phyloP scores from a whole-genome alignment of 2,113 vertebrate species.

The Chloropsis hardwickii region DNA sequence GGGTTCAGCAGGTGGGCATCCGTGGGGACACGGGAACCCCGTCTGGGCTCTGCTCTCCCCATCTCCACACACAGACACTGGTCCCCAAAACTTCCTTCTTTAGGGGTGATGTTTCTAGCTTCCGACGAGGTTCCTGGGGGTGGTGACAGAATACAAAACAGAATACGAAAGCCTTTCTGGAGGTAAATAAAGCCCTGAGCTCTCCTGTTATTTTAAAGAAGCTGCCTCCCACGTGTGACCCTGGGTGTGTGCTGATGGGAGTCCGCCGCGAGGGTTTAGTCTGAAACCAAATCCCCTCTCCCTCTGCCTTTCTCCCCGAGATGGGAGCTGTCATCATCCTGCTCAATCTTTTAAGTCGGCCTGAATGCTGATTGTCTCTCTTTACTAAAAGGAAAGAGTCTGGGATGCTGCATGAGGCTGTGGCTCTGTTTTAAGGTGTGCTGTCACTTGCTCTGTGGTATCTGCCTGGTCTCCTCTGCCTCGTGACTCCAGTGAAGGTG shows the following conservation, averaged over 20 bases:
- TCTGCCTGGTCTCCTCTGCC: neutral
- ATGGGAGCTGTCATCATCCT: conserved; percentile 58
- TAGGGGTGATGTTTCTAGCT: neutral
- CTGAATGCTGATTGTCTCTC: conserved; percentile 18
- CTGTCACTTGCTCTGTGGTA: neutral
- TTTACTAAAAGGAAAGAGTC: neutral
- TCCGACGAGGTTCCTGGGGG: neutral
- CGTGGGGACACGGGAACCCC: accelerated
- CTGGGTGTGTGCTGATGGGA: conserved; percentile 3
- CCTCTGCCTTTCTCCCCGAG: conserved; percentile 17
- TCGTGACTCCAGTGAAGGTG: neutral
- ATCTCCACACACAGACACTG: no score
- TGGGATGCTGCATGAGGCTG: neutral
- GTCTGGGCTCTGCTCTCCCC: neutral
- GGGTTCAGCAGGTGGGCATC: neutral
- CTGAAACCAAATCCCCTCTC: conserved; percentile 49
- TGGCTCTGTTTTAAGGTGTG: neutral
- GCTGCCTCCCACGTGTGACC: neutral
- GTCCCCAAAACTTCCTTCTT: neutral
- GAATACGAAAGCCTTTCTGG: neutral
- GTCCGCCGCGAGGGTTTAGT: conserved; percentile 35
- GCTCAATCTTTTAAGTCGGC: conserved; percentile 42
- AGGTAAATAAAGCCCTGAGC: neutral
- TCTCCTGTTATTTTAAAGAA: conserved; percentile 6
- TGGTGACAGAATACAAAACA: no score